Evolutionary conservation across 2,113 vertebrate genomes (phyloP).

Genomic region (Chionomys nivalis): DNA sequence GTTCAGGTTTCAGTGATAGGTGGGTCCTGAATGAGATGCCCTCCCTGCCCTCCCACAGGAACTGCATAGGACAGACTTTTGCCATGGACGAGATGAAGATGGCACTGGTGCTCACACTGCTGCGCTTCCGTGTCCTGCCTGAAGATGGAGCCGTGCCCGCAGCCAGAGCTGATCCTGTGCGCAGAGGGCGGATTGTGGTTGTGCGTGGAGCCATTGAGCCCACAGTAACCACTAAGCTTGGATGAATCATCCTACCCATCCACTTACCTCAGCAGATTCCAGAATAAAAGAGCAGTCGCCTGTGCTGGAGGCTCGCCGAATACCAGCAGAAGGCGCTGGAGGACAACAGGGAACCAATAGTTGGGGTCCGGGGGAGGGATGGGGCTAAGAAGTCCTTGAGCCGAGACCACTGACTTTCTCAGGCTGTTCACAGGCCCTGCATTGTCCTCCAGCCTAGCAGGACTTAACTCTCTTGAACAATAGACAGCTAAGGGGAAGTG

Average conservation of each 20-base stretch:
- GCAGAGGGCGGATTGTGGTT: slow-evolving; percentile 89
- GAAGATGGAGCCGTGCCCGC: slow-evolving; percentile 50
- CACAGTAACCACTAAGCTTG: neutral
- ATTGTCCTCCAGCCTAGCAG: neutral
- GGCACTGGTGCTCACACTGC: slow-evolving; percentile 71
- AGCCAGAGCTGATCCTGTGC: slow-evolving; percentile 86
- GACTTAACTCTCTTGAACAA: no score
- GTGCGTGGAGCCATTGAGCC: slow-evolving; percentile 83
- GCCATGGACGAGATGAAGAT: slow-evolving; percentile 38
- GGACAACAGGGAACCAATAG: neutral
- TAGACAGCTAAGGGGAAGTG: neutral
- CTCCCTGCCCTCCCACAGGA: neutral
- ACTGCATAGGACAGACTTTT: slow-evolving; percentile 40
- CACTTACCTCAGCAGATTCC: neutral
- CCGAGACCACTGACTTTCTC: neutral
- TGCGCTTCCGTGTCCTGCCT: slow-evolving; percentile 85
- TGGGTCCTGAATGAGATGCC: neutral
- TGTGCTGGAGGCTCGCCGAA: neutral
- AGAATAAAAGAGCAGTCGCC: neutral
- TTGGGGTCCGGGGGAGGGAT: neutral
- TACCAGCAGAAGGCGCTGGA: neutral
- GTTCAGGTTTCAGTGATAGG: slow-evolving; percentile 74
- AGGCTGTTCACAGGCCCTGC: neutral
- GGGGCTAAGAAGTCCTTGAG: neutral
- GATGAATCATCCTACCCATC: neutral